A percentile compares a stretch with the other conserved stretches of the same genome.
Evolutionary conservation across 2,888 invertebrate species (phyloP).

Genomic region (Athalia rosae): DNA sequence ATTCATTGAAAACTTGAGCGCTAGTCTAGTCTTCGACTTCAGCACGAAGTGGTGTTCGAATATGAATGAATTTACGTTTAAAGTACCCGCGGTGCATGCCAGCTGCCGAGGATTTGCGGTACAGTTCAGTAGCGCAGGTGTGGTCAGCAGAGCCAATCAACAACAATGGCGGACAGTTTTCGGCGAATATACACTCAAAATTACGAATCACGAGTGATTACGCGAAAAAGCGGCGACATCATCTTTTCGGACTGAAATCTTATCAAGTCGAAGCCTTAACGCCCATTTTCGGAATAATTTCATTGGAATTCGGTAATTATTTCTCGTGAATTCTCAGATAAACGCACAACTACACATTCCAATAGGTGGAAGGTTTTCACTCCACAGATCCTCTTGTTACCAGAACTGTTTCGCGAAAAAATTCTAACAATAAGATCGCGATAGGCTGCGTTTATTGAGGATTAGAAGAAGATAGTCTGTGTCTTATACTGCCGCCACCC

Average conservation of each 20-base stretch:
- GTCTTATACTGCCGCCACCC: conserved; percentile 32
- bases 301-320: conserved; percentile 47
- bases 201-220: conserved; percentile 52
- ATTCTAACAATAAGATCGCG: conserved; percentile 52
- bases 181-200: conserved; percentile 48
- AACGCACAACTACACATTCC: conserved; percentile 25
- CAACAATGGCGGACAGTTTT: conserved; percentile 54
- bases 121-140: neutral
- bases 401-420: conserved; percentile 57
- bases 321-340: conserved; percentile 17
- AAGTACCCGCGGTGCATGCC: conserved; percentile 37
- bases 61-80: conserved; percentile 48
- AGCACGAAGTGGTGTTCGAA: neutral
- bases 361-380: conserved; percentile 52
- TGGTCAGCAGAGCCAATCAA: conserved; percentile 49
- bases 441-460: conserved; percentile 55
- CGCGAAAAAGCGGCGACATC: conserved; percentile 37
- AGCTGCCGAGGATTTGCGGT: neutral
- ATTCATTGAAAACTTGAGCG: conserved; percentile 49
- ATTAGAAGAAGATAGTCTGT: conserved; percentile 58
- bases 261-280: conserved; percentile 8
- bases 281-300: conserved; percentile 39
- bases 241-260: conserved; percentile 20
- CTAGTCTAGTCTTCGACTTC: conserved; percentile 30
- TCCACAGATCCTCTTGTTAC: conserved; percentile 53